A percentile compares a stretch with the other conserved stretches of the same genome.
Conservation (phyloP, 30 jellyfish, hydroid and myxozoan species). For the Pelagia noctiluca region DNA sequence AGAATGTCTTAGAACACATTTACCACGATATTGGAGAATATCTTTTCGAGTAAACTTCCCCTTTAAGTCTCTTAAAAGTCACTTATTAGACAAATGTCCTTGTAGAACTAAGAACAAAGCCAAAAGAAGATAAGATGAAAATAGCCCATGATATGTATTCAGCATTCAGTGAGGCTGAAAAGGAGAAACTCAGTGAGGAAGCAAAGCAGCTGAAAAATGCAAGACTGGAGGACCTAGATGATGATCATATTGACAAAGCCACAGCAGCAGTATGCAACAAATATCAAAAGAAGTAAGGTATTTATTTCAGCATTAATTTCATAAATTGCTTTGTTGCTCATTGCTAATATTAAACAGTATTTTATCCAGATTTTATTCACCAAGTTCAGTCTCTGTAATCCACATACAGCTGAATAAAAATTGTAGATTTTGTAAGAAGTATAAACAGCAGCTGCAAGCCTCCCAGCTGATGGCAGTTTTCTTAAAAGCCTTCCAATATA, state of each 20-base stretch:
- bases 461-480: conserved; percentile 4
- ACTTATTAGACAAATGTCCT: not conserved
- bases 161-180: conserved; percentile 15
- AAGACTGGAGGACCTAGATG: conserved; percentile 17
- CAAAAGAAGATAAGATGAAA: conserved; percentile 31
- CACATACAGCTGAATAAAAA: not conserved
- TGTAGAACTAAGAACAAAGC: conserved; percentile 28
- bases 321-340: conserved; percentile 1
- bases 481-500: not conserved
- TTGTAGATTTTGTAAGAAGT: not conserved
- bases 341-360: not conserved
- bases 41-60: too few species aligned
- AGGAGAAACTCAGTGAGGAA: not conserved
- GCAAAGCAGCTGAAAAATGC: conserved; percentile 32
- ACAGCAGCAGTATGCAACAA: conserved; percentile 31
- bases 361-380: not conserved
- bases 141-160: conserved; percentile 16
- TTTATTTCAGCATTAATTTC: conserved; percentile 1
- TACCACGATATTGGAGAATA: too few species aligned
- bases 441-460: not conserved
- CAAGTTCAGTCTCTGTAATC: not conserved
- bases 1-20: too few species aligned
- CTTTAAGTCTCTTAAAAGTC: conserved; percentile 1
- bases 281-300: conserved; percentile 29
- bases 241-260: conserved; percentile 9